A percentile compares a stretch with the other conserved stretches of the same genome.
phyloP scores from a whole-genome alignment of 2,888 invertebrate species.

The Vesta saturnalis region DNA sequence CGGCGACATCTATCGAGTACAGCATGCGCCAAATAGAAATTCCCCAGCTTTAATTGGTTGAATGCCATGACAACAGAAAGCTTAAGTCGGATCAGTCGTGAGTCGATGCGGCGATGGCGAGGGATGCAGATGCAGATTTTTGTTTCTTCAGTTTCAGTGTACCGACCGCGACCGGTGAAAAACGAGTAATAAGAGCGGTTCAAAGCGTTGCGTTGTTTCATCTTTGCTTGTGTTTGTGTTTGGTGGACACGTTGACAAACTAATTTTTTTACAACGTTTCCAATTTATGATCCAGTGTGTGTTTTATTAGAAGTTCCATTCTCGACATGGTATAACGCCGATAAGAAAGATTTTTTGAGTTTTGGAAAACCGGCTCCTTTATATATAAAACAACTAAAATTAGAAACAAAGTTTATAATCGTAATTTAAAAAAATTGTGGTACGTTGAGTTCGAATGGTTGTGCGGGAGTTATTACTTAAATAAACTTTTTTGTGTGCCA shows the following conservation, averaged over 20 bases:
- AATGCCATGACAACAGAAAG: background rate
- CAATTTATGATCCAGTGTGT: too few relatives aligned
- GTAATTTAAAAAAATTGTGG: slow-evolving; percentile 13
- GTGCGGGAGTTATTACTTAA: slow-evolving; percentile 23
- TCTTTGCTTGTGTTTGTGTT: too few relatives aligned
- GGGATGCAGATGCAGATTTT: too few relatives aligned
- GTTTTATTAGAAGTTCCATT: background rate
- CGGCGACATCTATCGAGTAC: too few relatives aligned
- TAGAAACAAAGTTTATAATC: background rate
- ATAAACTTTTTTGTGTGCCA: slow-evolving; percentile 19
- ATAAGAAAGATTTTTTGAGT: background rate
- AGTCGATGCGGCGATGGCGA: too few relatives aligned
- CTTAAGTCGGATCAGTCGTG: background rate
- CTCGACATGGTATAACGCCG: background rate
- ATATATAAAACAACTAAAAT: background rate
- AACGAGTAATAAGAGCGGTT: too few relatives aligned
- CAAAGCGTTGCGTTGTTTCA: too few relatives aligned
- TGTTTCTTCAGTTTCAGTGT: too few relatives aligned
- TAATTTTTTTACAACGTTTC: too few relatives aligned
- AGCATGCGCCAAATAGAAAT: too few relatives aligned
- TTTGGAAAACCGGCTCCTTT: background rate
- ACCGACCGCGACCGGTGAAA: too few relatives aligned
- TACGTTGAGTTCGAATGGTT: slow-evolving; percentile 12
- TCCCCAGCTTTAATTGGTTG: background rate
- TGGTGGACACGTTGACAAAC: too few relatives aligned